A percentile compares a stretch with the other conserved stretches of the same genome.
Conservation (phyloP, 2,113 vertebrate genomes). For the Synchiropus splendidus region DNA sequence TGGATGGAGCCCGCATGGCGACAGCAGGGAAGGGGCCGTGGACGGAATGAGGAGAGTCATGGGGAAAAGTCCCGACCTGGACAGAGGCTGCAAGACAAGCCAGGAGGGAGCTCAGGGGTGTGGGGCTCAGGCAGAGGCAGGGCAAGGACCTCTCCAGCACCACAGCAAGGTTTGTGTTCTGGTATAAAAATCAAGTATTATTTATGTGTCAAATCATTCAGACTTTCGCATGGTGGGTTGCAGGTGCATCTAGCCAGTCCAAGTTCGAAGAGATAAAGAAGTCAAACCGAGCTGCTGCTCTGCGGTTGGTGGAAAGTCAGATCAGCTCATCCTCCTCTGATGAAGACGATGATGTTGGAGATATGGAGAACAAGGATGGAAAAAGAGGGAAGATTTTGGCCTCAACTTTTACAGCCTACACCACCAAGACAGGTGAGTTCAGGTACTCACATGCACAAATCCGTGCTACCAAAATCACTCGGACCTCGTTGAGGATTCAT, state of each 20-base stretch:
- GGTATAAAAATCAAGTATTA: no score
- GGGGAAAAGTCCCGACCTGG: constrained; percentile 25
- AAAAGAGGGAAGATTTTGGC: constrained; percentile 80
- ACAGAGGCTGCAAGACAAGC: constrained; percentile 23
- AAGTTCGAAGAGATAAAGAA: constrained; percentile 92
- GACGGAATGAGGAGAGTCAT: constrained; percentile 59
- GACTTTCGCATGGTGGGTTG: not conserved
- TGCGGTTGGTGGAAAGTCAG: constrained; percentile 72
- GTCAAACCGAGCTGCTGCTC: constrained; percentile 80
- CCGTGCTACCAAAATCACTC: no score
- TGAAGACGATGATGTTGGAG: constrained; percentile 72
- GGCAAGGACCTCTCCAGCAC: not conserved
- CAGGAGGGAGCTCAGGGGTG: constrained; percentile 2
- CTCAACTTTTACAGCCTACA: constrained; percentile 85
- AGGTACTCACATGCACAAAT: no score
- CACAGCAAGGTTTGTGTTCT: no score
- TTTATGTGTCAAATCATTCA: not conserved
- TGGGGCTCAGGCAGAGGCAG: constrained; percentile 2
- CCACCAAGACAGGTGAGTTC: constrained; percentile 77
- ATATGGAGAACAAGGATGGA: constrained; percentile 65
- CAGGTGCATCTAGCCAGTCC: constrained; percentile 68
- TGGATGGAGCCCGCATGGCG: constrained; percentile 83
- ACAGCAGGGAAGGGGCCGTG: constrained; percentile 73
- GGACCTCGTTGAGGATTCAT: no score
- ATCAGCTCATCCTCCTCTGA: constrained; percentile 80